phyloP scores from a whole-genome alignment of 2,888 invertebrate genomes.

The Chrysotoxum bicinctum region DNA sequence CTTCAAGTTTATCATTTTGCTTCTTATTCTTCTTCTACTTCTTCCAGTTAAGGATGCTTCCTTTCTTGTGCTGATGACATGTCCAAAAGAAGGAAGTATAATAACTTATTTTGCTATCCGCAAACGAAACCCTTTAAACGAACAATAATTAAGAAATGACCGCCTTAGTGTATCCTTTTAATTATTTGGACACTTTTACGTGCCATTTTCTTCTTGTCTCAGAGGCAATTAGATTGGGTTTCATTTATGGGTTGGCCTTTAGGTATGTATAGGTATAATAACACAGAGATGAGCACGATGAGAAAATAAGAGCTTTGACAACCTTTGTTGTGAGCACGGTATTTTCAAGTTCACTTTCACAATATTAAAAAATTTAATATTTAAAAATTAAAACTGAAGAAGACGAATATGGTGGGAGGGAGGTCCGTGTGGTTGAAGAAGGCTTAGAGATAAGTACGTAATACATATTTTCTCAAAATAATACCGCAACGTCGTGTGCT shows the following conservation, averaged over 20 bases:
- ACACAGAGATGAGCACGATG: slow-evolving; percentile 24
- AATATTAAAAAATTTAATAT: no score
- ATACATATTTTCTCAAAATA: neutral
- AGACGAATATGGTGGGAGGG: neutral
- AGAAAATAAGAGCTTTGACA: neutral
- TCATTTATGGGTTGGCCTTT: slow-evolving; percentile 49
- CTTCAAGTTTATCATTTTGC: slow-evolving; percentile 17
- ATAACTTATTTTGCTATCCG: slow-evolving; percentile 35
- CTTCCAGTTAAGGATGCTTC: neutral
- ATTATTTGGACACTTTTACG: slow-evolving; percentile 67
- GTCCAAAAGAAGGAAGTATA: slow-evolving; percentile 5
- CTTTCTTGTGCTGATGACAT: neutral
- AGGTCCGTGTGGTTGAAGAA: neutral
- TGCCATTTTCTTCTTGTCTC: slow-evolving; percentile 49
- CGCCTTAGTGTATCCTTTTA: slow-evolving; percentile 61
- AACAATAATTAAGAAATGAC: slow-evolving; percentile 68
- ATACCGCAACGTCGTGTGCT: neutral
- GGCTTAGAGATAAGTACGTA: neutral
- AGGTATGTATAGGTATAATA: slow-evolving; percentile 50
- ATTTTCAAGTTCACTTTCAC: slow-evolving; percentile 49
- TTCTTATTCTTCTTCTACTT: neutral
- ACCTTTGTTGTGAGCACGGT: slow-evolving; percentile 29
- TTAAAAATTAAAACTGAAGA: slow-evolving; percentile 2
- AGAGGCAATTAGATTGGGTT: slow-evolving; percentile 60
- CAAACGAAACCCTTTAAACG: slow-evolving; percentile 49